phyloP scores from a whole-genome alignment of 2,113 vertebrate species.

The Athene cunicularia region DNA sequence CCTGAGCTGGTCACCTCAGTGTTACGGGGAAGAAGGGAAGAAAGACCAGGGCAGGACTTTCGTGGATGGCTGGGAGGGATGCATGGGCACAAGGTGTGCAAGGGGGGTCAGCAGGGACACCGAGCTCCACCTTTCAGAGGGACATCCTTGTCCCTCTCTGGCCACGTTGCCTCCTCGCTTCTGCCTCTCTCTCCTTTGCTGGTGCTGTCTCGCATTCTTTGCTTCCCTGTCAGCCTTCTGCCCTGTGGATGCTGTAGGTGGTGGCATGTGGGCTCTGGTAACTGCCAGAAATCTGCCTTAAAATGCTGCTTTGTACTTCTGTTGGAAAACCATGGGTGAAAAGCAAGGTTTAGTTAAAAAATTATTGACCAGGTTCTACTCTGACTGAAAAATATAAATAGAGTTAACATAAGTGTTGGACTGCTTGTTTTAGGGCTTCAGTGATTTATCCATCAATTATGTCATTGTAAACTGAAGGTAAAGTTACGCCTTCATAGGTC shows the following conservation, averaged over 20 bases:
- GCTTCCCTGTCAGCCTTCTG: neutral
- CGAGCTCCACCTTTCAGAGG: neutral
- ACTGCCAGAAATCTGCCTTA: neutral
- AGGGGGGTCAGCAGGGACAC: fast-evolving
- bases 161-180: fast-evolving
- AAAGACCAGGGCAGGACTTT: neutral
- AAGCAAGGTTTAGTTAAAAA: neutral
- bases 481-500: neutral
- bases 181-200: neutral
- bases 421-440: neutral
- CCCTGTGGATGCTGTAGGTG: fast-evolving
- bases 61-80: neutral
- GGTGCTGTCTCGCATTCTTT: neutral
- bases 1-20: neutral
- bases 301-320: neutral
- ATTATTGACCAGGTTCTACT: neutral
- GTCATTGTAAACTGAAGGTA: neutral
- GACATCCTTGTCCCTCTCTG: neutral
- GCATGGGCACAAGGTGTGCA: neutral
- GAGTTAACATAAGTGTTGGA: neutral
- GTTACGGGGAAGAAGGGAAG: neutral
- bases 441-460: neutral
- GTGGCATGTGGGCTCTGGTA: fast-evolving
- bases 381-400: neutral
- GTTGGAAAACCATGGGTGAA: neutral